Evolutionary conservation across 2,797 vertebrate species (phyloP).

Genomic region (Malacoctenus gilli): DNA sequence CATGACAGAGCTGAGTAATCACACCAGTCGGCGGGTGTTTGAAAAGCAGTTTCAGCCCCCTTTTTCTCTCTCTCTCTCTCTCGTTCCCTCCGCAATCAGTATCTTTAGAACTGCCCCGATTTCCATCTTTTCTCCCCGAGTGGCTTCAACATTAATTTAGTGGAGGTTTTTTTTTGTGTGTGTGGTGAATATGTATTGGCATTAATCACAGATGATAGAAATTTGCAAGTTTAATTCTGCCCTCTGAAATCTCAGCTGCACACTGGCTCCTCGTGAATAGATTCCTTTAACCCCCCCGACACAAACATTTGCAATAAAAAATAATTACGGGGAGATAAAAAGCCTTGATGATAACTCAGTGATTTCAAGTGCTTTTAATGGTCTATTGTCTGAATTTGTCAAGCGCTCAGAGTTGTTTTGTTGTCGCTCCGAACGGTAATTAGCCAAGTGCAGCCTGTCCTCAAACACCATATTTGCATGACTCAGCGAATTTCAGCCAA

Average conservation of each 20-base stretch:
- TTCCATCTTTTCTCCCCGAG: conserved; percentile 60
- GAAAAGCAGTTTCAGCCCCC: conserved; percentile 40
- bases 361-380: conserved; percentile 67
- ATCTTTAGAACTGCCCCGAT: conserved; percentile 60
- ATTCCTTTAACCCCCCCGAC: background rate
- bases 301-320: conserved; percentile 55
- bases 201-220: conserved; percentile 69
- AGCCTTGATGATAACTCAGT: conserved; percentile 59
- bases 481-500: conserved; percentile 61
- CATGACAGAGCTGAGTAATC: conserved; percentile 38
- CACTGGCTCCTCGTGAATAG: conserved; percentile 41
- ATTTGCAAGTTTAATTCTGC: conserved; percentile 73
- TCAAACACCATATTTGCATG: conserved; percentile 55
- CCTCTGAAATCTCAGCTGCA: conserved; percentile 62
- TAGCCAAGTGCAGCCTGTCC: conserved; percentile 65
- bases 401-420: conserved; percentile 62
- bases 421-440: conserved; percentile 66
- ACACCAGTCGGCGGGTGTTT: conserved; percentile 41
- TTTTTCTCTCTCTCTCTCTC: conserved; percentile 14
- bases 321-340: conserved; percentile 58
- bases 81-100: conserved; percentile 50
- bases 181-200: conserved; percentile 57
- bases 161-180: conserved; percentile 61
- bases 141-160: conserved; percentile 56
- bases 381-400: conserved; percentile 72